These are phyloP conservation scores for Kryptopterus vitreolus DNA, from an alignment of 2,797 vertebrate species.

Conservation along the genomic window DNA sequence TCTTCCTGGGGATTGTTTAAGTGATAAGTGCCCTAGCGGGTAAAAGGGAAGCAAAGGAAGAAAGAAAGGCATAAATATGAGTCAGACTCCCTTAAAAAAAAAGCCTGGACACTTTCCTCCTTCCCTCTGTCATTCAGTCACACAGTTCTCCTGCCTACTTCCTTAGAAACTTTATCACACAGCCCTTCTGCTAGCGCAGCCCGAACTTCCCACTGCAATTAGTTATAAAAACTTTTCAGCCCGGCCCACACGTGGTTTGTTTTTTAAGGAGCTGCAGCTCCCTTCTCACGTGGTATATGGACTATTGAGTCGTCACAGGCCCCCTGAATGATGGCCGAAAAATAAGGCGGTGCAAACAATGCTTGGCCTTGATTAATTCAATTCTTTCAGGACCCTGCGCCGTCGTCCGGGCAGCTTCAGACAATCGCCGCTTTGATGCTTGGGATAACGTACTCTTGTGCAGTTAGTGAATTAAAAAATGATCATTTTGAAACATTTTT, in stretches of 20 bases:
- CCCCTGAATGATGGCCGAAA: constrained; percentile 84
- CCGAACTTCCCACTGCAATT: constrained; percentile 85
- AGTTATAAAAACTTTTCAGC: constrained; percentile 85
- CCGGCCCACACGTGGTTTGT: constrained; percentile 78
- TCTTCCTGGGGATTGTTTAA: constrained; percentile 63
- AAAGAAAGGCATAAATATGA: constrained; percentile 72
- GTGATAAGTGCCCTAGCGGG: constrained; percentile 58
- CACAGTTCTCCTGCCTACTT: constrained; percentile 77
- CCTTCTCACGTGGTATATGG: constrained; percentile 76
- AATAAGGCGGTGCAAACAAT: constrained; percentile 83
- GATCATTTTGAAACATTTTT: neutral
- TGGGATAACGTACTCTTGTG: constrained; percentile 55
- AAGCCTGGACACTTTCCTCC: constrained; percentile 65
- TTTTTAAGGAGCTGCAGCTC: constrained; percentile 82
- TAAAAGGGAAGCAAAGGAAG: constrained; percentile 57
- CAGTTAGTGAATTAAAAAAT: constrained; percentile 13
- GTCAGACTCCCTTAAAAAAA: constrained; percentile 51
- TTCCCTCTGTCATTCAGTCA: constrained; percentile 73
- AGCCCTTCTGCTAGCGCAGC: constrained; percentile 62
- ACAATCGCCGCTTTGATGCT: constrained; percentile 82
- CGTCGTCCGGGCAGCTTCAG: constrained; percentile 83
- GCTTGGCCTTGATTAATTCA: constrained; percentile 86
- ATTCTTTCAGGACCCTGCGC: constrained; percentile 83
- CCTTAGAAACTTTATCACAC: constrained; percentile 77
- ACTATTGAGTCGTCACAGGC: constrained; percentile 86